Base-by-base conservation (phyloP, 1,140 invertebrate genomes). In the Temnothorax longispinosus region DNA sequence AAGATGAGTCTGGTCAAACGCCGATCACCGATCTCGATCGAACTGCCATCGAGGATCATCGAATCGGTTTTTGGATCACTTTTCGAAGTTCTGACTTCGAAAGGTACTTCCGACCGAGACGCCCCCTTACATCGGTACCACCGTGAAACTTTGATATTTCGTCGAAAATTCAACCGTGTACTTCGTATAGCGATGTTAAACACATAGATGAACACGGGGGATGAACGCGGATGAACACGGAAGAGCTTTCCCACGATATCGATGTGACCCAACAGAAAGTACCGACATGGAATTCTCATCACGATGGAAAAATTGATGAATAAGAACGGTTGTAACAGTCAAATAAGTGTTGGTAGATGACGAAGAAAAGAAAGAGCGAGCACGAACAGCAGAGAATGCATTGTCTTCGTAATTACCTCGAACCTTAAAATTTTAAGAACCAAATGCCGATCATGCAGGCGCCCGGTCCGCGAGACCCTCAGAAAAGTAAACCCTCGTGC, bases 11-110 rank as follows among this genome's bases (percentile, higher is more conserved):
- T 50, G 89, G 88, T 80, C 88, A 90, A 8, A 90, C 76, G 41
- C 89, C 89, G 27, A 77, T 90, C 32, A 76, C 88, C 88, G 18
- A 87, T 84, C 38, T 88, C 54, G 35, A 90, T 38, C 13, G 80
- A 72, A 2, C 69, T 82, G 54, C 47, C 60, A 0, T 11, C 58
- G 13, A 3, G 35, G 2, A 35, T 52, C 58, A 47, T 88, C 41
- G 69, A 60, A 21, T 62, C 41, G 18, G 32, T 74, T 69, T 75
- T 84, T 27, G 69, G 6, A 2, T 47, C 27, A 54, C 75, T 84
- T 84, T 10, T 47, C 67, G 41, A 7, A 47, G 18, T 3, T 47
- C 54, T 35, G 27, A 3, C 6, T 27, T 74, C 18, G 69, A 60
- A 50, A 74, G 2, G 18, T 60, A 35, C 18, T 60, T 44, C 1